Base-by-base conservation (phyloP, 2,113 vertebrate genomes). In the Siniperca chuatsi region DNA sequence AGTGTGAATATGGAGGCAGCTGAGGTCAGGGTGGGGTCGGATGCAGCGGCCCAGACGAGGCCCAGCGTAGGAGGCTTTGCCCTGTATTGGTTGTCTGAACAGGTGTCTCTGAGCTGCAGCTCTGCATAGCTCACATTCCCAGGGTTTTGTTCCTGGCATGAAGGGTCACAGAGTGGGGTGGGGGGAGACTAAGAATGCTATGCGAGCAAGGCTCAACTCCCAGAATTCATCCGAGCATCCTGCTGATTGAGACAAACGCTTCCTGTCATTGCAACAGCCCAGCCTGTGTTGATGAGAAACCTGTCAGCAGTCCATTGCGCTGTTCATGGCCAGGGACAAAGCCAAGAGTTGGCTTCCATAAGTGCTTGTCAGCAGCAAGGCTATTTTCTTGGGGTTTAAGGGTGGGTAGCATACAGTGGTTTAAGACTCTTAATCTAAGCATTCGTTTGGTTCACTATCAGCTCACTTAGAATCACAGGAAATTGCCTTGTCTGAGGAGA, bases 91-190 rank as follows among this genome's bases (percentile, higher is more conserved):
- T 69, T 82, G 86, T 90, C 89, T 92, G 76, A 66, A 90, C 91
- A 94, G 93, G 92, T 94, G 92, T 90, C 84, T 86, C 44, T 0
- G 15, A 65, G 84, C 82, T 85, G 70, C 71, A 58, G 77, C 75
- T 29, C 52, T 18, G 57, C 93, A 94, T 93, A 87, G 78, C 84
- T 93, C 68, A 62, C 94, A 93, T 94, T 95, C 93, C 87, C 82
- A 73, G 76, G 85, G 88, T 92, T 90, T 93, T 90, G 84, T 93
- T 91, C 67, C 75, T 84, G 68, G 71, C 25, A 15, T 88, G 65
- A 78, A 68, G 79, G 84, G 88, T 90, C 87, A 86, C 66, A 5
- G 61, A 67, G 55, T 75, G 18, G 77, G 62, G 83, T 70, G 65
- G 77, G 60, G 73, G 86, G 87, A 91, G 93, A 90, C 81, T 18